phyloP scores from a whole-genome alignment of 2,888 invertebrate species.

The Palloptera scutellata region DNA sequence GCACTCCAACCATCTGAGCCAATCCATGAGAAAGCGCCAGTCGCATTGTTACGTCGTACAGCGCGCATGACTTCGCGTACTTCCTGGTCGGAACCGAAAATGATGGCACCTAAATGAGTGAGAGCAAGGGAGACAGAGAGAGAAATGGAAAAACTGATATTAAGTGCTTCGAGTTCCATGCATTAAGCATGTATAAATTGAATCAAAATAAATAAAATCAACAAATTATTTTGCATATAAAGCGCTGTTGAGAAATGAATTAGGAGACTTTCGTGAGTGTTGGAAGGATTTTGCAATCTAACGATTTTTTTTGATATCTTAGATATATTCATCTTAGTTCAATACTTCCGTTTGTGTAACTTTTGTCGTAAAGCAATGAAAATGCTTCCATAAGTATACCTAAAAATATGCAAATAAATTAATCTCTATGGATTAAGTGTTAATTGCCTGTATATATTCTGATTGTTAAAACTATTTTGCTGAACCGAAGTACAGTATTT shows the following conservation, averaged over 20 bases:
- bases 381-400: too few relatives aligned
- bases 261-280: too few relatives aligned
- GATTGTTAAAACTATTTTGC: too few relatives aligned
- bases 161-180: background rate
- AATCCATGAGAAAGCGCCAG: slow-evolving; percentile 92
- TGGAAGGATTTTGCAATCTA: too few relatives aligned
- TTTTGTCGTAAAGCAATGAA: too few relatives aligned
- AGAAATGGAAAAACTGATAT: background rate
- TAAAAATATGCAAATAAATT: too few relatives aligned
- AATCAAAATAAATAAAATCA: background rate
- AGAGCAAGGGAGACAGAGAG: background rate
- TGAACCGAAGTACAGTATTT: too few relatives aligned
- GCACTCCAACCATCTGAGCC: slow-evolving; percentile 98
- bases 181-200: background rate
- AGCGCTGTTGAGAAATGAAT: background rate
- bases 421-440: too few relatives aligned
- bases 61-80: slow-evolving; percentile 96
- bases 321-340: too few relatives aligned
- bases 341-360: too few relatives aligned
- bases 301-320: too few relatives aligned
- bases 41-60: slow-evolving; percentile 85
- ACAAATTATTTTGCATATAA: background rate
- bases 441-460: too few relatives aligned
- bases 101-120: slow-evolving; percentile 82
- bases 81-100: slow-evolving; percentile 96